Base-by-base conservation (phyloP, 2,888 invertebrate species). In the Scaptodrosophila latifasciaeformis region DNA sequence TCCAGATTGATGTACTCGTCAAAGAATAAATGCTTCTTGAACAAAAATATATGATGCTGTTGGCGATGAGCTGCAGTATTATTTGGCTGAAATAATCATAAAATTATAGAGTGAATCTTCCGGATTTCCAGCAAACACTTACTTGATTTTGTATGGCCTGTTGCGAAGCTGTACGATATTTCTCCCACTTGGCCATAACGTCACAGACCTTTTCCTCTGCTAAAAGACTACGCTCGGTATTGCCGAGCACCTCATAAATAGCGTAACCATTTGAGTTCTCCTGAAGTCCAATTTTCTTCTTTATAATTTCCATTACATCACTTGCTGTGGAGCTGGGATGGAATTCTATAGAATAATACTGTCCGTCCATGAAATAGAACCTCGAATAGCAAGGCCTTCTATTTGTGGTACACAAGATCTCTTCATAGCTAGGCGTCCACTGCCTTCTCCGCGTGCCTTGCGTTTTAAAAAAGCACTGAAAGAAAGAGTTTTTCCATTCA, bases 111-210 rank as follows among this genome's bases (percentile, higher is more conserved):
- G 13, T 34, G 15, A 34, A 12, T 34, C n/a, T n/a, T n/a, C n/a
- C n/a, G 13, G 2, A 34, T 12, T 31, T 12, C 9, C 5, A 9
- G 34, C 15, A 13, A 15, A 12, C 13, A 61, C 57, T 39, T 58
- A 84, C 85, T 70, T 82, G 82, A 69, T 69, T 81, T 57, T 79
- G 82, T 52, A 79, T 69, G 82, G 88, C 89, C 89, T 42, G 90
- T 10, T 91, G 91, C 29, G 91, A 91, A 0, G 93, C 91, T 46
- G 90, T 90, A 54, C 94, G 89, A 65, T 95, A 95, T 68, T 94
- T 90, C 86, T 97, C 97, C 97, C 97, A 97, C 82, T 96, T 93
- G 3, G 96, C 96, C 89, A 97, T 93, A 17, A 96, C 96, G 86
- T 97, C 97, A 0, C 96, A 94, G 10, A 96, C 92, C 75, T 96